Evolutionary conservation across 37 sponge, comb jelly and placozoan genomes (phyloP), one percentile per base, ranked within the genome.

Genomic region (Spongia lamella): DNA sequence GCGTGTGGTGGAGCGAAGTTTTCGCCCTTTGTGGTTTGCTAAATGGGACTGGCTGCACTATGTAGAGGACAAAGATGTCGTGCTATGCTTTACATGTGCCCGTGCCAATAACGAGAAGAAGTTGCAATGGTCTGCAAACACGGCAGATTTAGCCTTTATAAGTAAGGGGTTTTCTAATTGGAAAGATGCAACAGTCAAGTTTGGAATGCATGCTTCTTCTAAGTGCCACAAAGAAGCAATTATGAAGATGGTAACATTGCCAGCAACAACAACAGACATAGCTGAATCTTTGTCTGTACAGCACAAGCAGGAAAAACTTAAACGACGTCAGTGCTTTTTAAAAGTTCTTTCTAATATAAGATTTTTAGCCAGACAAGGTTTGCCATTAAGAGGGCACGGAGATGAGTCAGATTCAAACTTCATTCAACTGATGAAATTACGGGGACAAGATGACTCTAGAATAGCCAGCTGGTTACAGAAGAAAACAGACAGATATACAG

Each of bases 211-310:
- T 33, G 70, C 81, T 40, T 21, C 7, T 14, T 70, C 77, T 73
- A 39, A 50, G 14, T 80, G 70, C 56, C 81, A 80, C 71, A 63
- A 25, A 34, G 93, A 92, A 58, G 86, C 93, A 34, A 73, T 73
- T 17, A 25, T 53, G 22, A 37, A 14, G 27, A 30, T 35, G 27
- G 21, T 25, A 3, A 32, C 73, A 36, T 38, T 60, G 0, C 70
- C 77, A 51, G 35, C 59, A 77, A 78, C 79, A 37, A 71, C 72
- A 47, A 36, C 26, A 35, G 77, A 87, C 63, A 40, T 87, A 63
- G 88, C 73, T n/a, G 88, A 81, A 35, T 56, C 53, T 16, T 73
- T 82, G 6, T 56, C 36, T 6, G 16, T 35, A 5, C 59, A 62
- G 39, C 57, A 52, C 36, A 55, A 55, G 19, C 30, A 39, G 50